phyloP scores from a whole-genome alignment of 2,113 vertebrate species.

The Lutjanus erythropterus region DNA sequence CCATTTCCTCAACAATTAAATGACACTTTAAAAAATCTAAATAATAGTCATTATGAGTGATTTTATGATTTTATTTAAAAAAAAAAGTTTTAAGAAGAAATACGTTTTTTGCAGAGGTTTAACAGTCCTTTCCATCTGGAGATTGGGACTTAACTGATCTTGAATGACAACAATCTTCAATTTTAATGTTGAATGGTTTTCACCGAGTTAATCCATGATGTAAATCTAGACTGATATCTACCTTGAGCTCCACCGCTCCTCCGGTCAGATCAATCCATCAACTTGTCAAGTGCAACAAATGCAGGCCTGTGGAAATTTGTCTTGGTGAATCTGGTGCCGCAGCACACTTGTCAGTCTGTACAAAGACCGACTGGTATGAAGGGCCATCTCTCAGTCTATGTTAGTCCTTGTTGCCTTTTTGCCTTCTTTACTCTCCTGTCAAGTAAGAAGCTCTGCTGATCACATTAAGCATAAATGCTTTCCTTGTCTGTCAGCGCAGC shows the following conservation, averaged over 20 bases:
- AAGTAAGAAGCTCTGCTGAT: slow-evolving; percentile 27
- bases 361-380: neutral
- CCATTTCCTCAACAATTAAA: too few relatives aligned
- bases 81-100: too few relatives aligned
- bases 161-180: too few relatives aligned
- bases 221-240: neutral
- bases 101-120: too few relatives aligned
- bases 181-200: neutral
- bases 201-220: neutral
- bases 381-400: neutral
- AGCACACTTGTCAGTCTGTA: neutral
- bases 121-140: too few relatives aligned
- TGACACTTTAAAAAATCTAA: too few relatives aligned
- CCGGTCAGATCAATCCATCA: neutral
- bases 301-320: neutral
- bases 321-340: neutral
- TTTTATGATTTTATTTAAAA: too few relatives aligned
- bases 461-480: slow-evolving; percentile 40
- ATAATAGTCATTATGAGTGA: too few relatives aligned
- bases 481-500: slow-evolving; percentile 31
- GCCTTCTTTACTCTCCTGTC: neutral
- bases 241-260: neutral
- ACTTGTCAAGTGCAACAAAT: neutral
- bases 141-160: too few relatives aligned
- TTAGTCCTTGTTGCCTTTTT: neutral